These are phyloP conservation scores for Trinorchestia longiramus DNA, from an alignment of 1,140 invertebrate species.

Conservation along the genomic window DNA sequence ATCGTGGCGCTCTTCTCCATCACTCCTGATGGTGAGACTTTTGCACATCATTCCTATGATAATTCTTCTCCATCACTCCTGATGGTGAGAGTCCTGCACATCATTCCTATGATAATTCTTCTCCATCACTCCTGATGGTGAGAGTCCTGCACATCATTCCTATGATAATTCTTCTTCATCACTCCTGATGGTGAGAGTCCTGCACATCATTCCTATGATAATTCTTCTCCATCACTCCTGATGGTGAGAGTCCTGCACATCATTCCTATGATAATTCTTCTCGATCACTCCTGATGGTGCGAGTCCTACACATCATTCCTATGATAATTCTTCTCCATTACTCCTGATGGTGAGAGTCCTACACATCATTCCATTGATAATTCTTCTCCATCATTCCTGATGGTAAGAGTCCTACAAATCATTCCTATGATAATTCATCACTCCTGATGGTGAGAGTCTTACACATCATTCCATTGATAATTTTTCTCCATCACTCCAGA, in stretches of 20 bases:
- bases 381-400: not conserved
- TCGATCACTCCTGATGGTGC: not conserved
- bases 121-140: conserved; percentile 72
- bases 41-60: not conserved
- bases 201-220: not conserved
- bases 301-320: not conserved
- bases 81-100: conserved; percentile 67
- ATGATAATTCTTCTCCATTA: not conserved
- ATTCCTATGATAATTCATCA: not conserved
- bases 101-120: conserved; percentile 72
- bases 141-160: not conserved
- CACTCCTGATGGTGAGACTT: conserved; percentile 73
- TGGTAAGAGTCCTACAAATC: not conserved
- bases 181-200: conserved; percentile 73
- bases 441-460: not conserved
- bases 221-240: not conserved
- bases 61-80: conserved; percentile 76
- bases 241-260: not conserved
- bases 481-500: conserved; percentile 77
- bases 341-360: not conserved
- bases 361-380: too few relatives aligned
- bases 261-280: not conserved
- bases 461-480: too few relatives aligned
- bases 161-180: conserved; percentile 72
- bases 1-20: conserved; percentile 83